Evolutionary conservation across 2,888 invertebrate species (phyloP).

Genomic region (Leucophenga montana): DNA sequence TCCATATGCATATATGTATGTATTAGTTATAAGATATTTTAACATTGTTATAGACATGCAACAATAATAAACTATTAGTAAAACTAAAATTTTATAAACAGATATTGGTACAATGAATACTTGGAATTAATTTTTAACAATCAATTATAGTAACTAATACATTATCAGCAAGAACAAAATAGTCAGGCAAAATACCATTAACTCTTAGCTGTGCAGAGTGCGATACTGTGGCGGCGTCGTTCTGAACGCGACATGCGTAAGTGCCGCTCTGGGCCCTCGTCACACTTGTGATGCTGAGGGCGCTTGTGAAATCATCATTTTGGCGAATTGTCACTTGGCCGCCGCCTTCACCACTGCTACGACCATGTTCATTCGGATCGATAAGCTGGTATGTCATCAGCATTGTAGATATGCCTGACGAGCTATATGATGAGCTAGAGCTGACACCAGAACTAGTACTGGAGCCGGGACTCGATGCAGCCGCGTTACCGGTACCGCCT

Average conservation of each 20-base stretch:
- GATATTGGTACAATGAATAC: not conserved
- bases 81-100: slow-evolving; percentile 9
- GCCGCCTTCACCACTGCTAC: slow-evolving; percentile 70
- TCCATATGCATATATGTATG: too few relatives aligned
- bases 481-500: slow-evolving; percentile 67
- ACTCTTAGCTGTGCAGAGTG: slow-evolving; percentile 77
- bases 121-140: not conserved
- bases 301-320: slow-evolving; percentile 77
- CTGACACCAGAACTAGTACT: slow-evolving; percentile 37
- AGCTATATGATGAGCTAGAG: slow-evolving; percentile 32
- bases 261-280: slow-evolving; percentile 77
- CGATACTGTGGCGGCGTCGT: slow-evolving; percentile 76
- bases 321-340: slow-evolving; percentile 76
- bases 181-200: slow-evolving; percentile 74
- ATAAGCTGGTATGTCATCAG: slow-evolving; percentile 36
- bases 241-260: slow-evolving; percentile 77
- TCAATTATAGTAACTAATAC: not conserved
- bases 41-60: too few relatives aligned
- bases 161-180: slow-evolving; percentile 27
- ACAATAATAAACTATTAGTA: not conserved
- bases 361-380: slow-evolving; percentile 66
- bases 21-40: too few relatives aligned
- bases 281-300: slow-evolving; percentile 77
- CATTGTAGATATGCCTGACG: not conserved
- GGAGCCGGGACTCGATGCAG: slow-evolving; percentile 47